A percentile compares a stretch with the other conserved stretches of the same genome.
These are phyloP conservation scores for Pseudococcus jackbeardsleyi DNA, from an alignment of 2,888 invertebrate genomes.

Conservation along the genomic window DNA sequence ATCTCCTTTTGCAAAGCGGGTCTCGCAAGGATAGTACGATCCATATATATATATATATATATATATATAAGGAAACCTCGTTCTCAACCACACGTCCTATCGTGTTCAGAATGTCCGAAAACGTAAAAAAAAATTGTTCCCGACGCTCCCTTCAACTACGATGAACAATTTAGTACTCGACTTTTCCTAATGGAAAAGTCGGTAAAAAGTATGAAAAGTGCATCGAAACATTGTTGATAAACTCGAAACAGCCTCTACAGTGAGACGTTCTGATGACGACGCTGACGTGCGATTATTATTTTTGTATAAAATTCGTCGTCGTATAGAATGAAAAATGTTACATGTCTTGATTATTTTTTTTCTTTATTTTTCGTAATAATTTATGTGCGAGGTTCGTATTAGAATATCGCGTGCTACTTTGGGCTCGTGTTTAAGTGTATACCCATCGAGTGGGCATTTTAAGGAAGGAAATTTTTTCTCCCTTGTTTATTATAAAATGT, in stretches of 20 bases:
- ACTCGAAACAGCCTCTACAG: background rate
- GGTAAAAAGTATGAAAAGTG: background rate
- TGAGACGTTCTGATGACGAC: background rate
- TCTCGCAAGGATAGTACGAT: too few species aligned
- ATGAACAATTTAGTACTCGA: too few species aligned
- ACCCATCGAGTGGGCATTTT: background rate
- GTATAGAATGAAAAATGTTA: background rate
- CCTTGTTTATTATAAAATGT: background rate
- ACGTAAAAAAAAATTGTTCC: too few species aligned
- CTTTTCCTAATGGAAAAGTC: too few species aligned
- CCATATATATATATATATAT: too few species aligned
- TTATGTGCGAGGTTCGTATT: background rate
- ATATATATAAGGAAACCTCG: too few species aligned
- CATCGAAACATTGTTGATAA: conserved; percentile 32
- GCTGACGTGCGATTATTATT: background rate
- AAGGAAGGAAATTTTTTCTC: background rate
- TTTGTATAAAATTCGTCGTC: background rate
- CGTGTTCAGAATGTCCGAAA: too few species aligned
- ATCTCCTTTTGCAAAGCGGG: too few species aligned
- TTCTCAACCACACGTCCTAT: too few species aligned
- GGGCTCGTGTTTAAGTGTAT: background rate
- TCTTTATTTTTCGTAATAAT: background rate
- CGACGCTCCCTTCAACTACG: too few species aligned
- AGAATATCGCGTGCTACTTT: background rate
- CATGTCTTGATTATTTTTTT: conserved; percentile 14